These are phyloP conservation scores for Nematolebias whitei DNA, from an alignment of 2,113 vertebrate genomes.

Conservation along the genomic window DNA sequence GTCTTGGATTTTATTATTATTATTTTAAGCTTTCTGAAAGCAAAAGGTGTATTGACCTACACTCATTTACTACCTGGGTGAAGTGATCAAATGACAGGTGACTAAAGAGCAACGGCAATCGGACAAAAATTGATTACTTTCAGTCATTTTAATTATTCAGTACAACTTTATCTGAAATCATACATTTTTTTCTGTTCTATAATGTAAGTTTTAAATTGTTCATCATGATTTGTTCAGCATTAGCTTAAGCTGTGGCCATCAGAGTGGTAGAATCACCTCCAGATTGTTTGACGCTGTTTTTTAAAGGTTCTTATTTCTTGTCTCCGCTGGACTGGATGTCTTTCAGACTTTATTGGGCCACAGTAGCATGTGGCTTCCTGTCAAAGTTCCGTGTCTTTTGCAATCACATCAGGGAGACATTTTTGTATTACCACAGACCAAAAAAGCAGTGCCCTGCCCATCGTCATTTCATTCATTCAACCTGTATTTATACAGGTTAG, in stretches of 20 bases:
- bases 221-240: conserved; percentile 22
- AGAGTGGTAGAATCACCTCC: conserved; percentile 31
- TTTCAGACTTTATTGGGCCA: conserved; percentile 56
- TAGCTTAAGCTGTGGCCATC: background rate
- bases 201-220: conserved; percentile 15
- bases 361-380: conserved; percentile 45
- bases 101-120: conserved; percentile 40
- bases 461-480: conserved; percentile 28
- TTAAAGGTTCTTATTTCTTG: conserved; percentile 15
- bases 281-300: conserved; percentile 27
- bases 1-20: too few relatives aligned
- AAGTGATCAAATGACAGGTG: conserved; percentile 46
- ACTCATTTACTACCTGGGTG: too few relatives aligned
- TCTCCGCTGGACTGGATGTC: conserved; percentile 34
- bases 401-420: conserved; percentile 50
- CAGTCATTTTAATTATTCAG: conserved; percentile 1
- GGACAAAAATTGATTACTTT: conserved; percentile 19
- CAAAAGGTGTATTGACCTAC: too few relatives aligned
- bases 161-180: conserved; percentile 14
- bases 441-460: conserved; percentile 46
- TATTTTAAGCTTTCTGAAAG: too few relatives aligned
- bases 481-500: too few relatives aligned
- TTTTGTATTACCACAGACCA: conserved; percentile 43
- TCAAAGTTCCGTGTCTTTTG: conserved; percentile 56
- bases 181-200: conserved; percentile 4